Conservation (phyloP, 2,888 invertebrate genomes). For the Apotomis betuletana region DNA sequence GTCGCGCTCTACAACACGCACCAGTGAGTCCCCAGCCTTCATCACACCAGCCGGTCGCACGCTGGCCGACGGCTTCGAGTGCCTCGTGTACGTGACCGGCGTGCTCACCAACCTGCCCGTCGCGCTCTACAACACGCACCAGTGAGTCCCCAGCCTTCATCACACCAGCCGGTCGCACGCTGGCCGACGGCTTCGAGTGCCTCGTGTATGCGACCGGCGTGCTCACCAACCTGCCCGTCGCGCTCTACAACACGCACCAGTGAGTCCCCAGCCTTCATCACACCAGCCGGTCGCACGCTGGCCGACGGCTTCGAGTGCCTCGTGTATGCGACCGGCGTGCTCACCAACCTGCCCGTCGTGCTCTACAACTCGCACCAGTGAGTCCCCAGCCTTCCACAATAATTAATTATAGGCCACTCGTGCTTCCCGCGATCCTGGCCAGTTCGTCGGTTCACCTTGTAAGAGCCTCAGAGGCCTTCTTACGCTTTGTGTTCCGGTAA, state of each 20-base stretch:
- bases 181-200: constrained; percentile 93
- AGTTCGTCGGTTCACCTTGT: no score
- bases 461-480: no score
- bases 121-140: no score
- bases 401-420: no score
- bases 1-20: constrained; percentile 95
- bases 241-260: constrained; percentile 93
- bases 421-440: no score
- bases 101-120: no score
- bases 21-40: constrained; percentile 52
- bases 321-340: constrained; percentile 91
- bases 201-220: constrained; percentile 91
- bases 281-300: constrained; percentile 82
- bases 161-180: constrained; percentile 45
- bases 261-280: neutral
- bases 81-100: no score
- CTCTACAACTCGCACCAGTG: constrained; percentile 92
- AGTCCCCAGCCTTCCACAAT: neutral
- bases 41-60: no score
- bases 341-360: constrained; percentile 94
- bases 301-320: constrained; percentile 92
- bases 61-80: no score
- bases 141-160: no score
- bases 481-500: no score
- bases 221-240: constrained; percentile 93